Evolutionary conservation across 2,113 vertebrate species (phyloP).

Genomic region (Hippocampus comes): DNA sequence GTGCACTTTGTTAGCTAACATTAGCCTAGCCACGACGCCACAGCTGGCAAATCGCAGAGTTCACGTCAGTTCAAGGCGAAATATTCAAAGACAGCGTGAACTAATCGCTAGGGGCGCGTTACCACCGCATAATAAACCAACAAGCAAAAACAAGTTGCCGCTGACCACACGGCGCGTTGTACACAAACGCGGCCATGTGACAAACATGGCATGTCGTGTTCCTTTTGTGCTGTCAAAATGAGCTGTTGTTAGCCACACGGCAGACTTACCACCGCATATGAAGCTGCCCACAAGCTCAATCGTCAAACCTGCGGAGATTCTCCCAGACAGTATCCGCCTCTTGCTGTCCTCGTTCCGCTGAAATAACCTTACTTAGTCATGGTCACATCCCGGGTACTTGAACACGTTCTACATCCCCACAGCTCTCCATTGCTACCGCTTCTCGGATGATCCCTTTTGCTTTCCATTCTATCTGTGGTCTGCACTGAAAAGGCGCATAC

Average conservation of each 20-base stretch:
- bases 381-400: slow-evolving; percentile 38
- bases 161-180: not conserved
- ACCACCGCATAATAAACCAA: not conserved
- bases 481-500: not conserved
- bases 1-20: slow-evolving; percentile 4
- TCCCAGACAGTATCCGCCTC: slow-evolving; percentile 12
- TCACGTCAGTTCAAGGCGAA: slow-evolving; percentile 2
- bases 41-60: not conserved
- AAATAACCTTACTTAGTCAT: slow-evolving; percentile 35
- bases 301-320: slow-evolving; percentile 8
- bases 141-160: not conserved
- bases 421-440: slow-evolving; percentile 68
- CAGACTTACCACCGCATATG: slow-evolving; percentile 54
- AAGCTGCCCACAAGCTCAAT: not conserved
- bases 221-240: slow-evolving; percentile 53
- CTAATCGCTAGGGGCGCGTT: not conserved
- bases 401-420: slow-evolving; percentile 44
- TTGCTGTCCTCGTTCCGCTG: slow-evolving; percentile 18
- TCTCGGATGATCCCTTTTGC: slow-evolving; percentile 37
- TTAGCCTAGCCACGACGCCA: not conserved
- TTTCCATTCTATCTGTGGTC: slow-evolving; percentile 26
- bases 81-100: not conserved
- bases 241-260: slow-evolving; percentile 35
- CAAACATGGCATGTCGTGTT: slow-evolving; percentile 18
- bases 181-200: slow-evolving; percentile 5